phyloP scores from a whole-genome alignment of 1,140 invertebrate genomes.

The Brachionus plicatilis region DNA sequence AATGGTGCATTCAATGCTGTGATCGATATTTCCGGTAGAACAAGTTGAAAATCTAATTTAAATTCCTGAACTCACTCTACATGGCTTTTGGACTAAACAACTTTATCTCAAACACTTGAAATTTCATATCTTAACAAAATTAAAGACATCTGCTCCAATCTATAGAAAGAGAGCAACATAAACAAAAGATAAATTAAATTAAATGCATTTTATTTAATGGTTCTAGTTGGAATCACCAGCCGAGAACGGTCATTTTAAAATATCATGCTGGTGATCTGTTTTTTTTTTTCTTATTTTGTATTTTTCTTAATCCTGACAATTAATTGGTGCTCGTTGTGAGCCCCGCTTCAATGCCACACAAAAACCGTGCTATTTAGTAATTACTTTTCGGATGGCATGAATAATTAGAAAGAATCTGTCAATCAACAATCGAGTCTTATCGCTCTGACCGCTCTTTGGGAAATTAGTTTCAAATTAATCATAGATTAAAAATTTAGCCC shows the following conservation, averaged over 20 bases:
- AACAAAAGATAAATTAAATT: not conserved
- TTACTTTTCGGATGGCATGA: not conserved
- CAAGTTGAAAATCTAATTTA: not conserved
- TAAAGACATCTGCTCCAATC: not conserved
- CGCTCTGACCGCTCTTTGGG: not conserved
- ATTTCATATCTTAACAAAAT: not conserved
- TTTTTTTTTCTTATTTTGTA: not conserved
- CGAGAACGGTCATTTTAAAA: not conserved
- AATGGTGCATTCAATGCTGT: not conserved
- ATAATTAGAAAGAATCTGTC: constrained; percentile 1
- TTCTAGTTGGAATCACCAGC: not conserved
- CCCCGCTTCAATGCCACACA: not conserved
- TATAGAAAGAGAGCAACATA: not conserved
- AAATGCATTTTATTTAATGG: not conserved
- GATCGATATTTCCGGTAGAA: not conserved
- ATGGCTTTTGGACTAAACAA: not conserved
- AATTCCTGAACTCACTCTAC: not conserved
- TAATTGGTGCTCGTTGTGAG: not conserved
- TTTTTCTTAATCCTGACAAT: not conserved
- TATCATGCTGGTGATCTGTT: not conserved
- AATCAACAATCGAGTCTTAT: not conserved
- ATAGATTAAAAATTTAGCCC: not conserved
- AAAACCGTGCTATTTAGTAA: not conserved
- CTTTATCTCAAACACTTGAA: not conserved
- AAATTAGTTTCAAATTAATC: not conserved